Percentiles rank a stretch among this genome's conserved stretches.
Conservation (phyloP, 2,888 invertebrate species). For the Macaria liturata region DNA sequence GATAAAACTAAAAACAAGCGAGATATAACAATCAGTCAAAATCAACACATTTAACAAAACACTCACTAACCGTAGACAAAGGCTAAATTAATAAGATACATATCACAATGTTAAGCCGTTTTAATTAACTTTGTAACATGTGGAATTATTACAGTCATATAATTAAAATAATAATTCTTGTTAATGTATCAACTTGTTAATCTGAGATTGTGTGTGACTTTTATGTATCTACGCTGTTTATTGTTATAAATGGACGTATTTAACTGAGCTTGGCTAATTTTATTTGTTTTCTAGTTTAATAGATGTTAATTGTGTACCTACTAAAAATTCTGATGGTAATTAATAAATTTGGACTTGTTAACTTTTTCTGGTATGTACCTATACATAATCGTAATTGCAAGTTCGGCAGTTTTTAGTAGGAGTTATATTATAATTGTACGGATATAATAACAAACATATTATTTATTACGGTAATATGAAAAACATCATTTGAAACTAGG, state of each 20-base stretch:
- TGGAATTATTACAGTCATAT: conserved; percentile 27
- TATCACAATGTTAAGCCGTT: conserved; percentile 56
- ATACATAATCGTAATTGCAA: no score
- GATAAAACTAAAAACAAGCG: conserved; percentile 32
- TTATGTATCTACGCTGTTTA: conserved; percentile 21
- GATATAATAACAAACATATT: no score
- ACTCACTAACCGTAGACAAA: conserved; percentile 39
- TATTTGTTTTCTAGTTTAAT: no score
- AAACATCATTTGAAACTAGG: no score
- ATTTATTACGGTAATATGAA: no score
- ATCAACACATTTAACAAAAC: conserved; percentile 44
- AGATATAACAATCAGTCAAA: conserved; percentile 49
- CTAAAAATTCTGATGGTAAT: not conserved
- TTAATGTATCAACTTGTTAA: conserved; percentile 31
- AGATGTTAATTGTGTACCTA: no score
- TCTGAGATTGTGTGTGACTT: conserved; percentile 32
- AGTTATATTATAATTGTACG: no score
- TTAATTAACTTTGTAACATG: conserved; percentile 56
- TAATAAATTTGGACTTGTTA: no score
- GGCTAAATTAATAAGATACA: conserved; percentile 48
- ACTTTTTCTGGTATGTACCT: not conserved
- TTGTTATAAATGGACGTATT: conserved; percentile 19
- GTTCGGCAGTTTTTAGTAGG: no score
- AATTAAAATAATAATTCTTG: conserved; percentile 33
- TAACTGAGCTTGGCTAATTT: conserved; percentile 4